Base-by-base conservation (phyloP, 2,888 invertebrate genomes). In the Pachymerium ferrugineum region DNA sequence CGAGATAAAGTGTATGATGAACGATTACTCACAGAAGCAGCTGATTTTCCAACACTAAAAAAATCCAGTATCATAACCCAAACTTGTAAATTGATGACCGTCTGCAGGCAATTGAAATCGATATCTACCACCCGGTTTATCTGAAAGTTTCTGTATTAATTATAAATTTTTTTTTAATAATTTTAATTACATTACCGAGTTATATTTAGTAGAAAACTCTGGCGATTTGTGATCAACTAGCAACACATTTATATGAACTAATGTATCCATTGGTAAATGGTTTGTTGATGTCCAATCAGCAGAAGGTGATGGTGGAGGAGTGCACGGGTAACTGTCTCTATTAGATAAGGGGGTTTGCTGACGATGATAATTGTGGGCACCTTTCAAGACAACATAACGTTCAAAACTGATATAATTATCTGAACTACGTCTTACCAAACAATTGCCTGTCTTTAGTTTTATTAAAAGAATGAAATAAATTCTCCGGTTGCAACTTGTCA, bases 61-160 rank as follows among this genome's bases (percentile, higher is more conserved):
- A 98, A 97, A 83, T 98, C 97, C 72, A 98, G 86, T 62, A 98
- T 89, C 33, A 96, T 90, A 78, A 94, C 93, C 97, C 97, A 97
- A 72, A 96, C 93, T 81, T 96, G 92, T 28, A 94, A 90, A 81
- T 93, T 96, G 77, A 97, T 88, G 31, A 93, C 90, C 76, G 97
- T 85, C 82, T 97, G 94, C 78, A 97, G 84, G 79, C 93, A 90
- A 82, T 94, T 96, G 83, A 97, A 96, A 81, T 96, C 93, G 25
- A 97, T 89, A 73, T 88, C 85, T 77, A 90, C 87, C 54, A 87
- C 87, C n/a, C 89, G 85, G 83, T 88, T 83, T 12, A 82, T 83
- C 82, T 84, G 78, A 35, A 79, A 77, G 76, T 74, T 77, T 72
- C 71, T 74, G 73, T 67, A 75, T 71, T 16, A 54, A 70, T 16